Evolutionary conservation across 2,113 vertebrate species (phyloP).

Genomic region (Muntiacus muntjak): DNA sequence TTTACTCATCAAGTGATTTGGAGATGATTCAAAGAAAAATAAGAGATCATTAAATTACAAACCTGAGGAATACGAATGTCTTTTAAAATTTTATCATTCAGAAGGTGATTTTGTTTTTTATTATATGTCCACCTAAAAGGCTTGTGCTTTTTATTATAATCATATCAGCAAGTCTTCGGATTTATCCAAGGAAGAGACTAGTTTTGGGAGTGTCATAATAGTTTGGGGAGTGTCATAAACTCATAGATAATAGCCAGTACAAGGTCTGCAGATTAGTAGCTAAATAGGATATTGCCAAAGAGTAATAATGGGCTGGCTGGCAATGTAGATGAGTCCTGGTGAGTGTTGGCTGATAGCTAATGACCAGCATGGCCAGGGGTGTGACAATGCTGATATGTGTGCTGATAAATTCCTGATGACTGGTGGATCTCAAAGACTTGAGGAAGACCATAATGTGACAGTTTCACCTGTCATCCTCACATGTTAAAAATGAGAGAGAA

Average conservation of each 20-base stretch:
- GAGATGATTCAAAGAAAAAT: not conserved
- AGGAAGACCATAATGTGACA: not conserved
- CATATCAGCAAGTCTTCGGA: not conserved
- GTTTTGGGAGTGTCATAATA: not conserved
- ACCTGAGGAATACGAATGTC: not conserved
- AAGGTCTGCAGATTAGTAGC: not conserved
- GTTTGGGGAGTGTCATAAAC: not conserved
- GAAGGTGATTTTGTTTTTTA: not conserved
- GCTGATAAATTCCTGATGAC: not conserved
- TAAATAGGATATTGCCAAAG: constrained; percentile 5
- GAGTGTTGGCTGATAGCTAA: not conserved
- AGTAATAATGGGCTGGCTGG: not conserved
- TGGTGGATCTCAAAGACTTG: not conserved
- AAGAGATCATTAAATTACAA: constrained; percentile 7
- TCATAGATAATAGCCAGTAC: not conserved
- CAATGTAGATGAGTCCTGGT: not conserved
- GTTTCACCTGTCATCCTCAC: not conserved
- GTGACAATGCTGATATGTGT: not conserved
- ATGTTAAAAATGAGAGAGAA: not conserved
- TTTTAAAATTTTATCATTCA: constrained; percentile 18
- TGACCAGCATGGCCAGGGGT: not conserved
- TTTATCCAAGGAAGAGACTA: not conserved
- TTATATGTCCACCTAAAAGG: not conserved
- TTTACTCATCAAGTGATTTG: not conserved
- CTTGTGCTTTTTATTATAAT: not conserved